A percentile compares a stretch with the other conserved stretches of the same genome.
Evolutionary conservation across 2,888 invertebrate species (phyloP).

Genomic region (Globia sparganii): DNA sequence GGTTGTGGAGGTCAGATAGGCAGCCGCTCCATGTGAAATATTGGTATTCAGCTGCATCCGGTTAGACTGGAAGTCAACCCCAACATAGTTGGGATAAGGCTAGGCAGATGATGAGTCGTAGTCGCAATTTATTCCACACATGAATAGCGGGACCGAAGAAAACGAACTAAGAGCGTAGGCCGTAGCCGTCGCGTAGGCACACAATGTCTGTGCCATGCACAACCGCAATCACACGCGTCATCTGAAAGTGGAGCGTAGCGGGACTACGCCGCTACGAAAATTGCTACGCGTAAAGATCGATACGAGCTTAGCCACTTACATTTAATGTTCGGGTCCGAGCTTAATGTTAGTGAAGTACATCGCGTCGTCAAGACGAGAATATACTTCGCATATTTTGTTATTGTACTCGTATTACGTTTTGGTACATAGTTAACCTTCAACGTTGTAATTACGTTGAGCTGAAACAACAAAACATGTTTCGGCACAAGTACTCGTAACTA

Average conservation of each 20-base stretch:
- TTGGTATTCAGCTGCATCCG: too few species aligned
- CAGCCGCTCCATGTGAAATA: too few species aligned
- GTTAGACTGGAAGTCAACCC: too few species aligned
- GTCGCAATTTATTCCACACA: background rate
- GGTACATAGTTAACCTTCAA: slow-evolving; percentile 6
- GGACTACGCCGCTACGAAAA: slow-evolving; percentile 43
- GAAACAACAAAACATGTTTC: background rate
- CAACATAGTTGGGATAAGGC: too few species aligned
- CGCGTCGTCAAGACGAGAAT: background rate
- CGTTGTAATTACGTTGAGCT: slow-evolving; percentile 1
- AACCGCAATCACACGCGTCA: slow-evolving; percentile 13
- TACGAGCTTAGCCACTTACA: slow-evolving; percentile 29
- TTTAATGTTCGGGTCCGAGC: slow-evolving; percentile 39
- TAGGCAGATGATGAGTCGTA: too few species aligned
- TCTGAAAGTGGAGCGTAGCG: slow-evolving; percentile 20
- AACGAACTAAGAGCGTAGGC: background rate
- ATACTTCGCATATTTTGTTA: slow-evolving; percentile 5
- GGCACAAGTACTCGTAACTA: background rate
- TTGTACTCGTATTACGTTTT: background rate
- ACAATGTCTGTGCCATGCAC: background rate
- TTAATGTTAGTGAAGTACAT: slow-evolving; percentile 4
- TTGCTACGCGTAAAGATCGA: slow-evolving; percentile 46
- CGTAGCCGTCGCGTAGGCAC: slow-evolving; percentile 1
- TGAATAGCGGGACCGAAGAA: background rate
- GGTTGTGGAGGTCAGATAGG: too few species aligned